phyloP scores from a whole-genome alignment of 1,140 invertebrate genomes.

The Akabosia matsudoensis region DNA sequence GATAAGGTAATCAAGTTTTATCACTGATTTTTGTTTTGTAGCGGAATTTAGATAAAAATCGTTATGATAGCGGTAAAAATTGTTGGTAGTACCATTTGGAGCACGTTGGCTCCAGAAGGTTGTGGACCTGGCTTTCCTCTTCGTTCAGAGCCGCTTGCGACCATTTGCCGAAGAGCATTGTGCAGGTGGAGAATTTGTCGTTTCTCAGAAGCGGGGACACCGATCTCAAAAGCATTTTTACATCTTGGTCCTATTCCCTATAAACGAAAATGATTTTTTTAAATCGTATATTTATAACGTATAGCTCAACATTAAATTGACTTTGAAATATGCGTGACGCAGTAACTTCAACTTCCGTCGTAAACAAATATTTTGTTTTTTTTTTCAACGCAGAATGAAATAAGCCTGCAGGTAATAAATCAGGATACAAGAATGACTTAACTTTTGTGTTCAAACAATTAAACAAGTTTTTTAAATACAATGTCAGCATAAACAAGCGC shows the following conservation, averaged over 20 bases:
- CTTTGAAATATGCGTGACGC: no score
- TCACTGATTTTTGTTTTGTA: no score
- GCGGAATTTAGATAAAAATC: no score
- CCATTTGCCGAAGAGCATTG: constrained; percentile 71
- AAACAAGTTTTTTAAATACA: background rate
- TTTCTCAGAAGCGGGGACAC: constrained; percentile 38
- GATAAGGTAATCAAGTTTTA: no score
- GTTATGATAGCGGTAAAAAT: background rate
- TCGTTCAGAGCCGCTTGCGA: constrained; percentile 69
- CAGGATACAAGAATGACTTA: background rate
- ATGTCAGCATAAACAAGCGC: background rate
- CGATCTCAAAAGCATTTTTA: constrained; percentile 46
- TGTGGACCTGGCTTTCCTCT: constrained; percentile 59
- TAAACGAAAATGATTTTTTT: constrained; percentile 23
- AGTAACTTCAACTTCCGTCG: no score
- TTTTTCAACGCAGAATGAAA: background rate
- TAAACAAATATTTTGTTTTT: no score
- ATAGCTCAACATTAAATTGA: no score
- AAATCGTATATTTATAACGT: no score
- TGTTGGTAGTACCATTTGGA: constrained; percentile 65
- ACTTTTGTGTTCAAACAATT: background rate
- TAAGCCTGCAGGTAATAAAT: background rate
- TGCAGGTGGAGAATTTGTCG: constrained; percentile 70
- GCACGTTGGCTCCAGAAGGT: constrained; percentile 72
- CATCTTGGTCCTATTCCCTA: constrained; percentile 45